These are phyloP conservation scores for Otolemur garnettii DNA, from an alignment of 2,113 vertebrate genomes.

Conservation along the genomic window DNA sequence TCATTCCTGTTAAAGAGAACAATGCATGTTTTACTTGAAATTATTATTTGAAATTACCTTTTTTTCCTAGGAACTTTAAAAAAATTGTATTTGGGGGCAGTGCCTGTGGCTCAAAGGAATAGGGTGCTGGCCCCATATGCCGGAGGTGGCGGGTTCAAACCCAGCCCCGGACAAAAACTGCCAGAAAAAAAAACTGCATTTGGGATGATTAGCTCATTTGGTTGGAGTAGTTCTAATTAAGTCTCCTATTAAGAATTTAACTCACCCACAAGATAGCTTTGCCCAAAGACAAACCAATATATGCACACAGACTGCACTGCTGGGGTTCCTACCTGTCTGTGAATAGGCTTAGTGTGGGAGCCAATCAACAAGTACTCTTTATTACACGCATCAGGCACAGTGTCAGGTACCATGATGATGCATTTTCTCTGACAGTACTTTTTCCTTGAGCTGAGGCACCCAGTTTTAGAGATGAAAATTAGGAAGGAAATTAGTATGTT, in stretches of 20 bases:
- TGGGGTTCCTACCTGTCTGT: not conserved
- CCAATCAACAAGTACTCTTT: not conserved
- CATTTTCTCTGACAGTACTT: not conserved
- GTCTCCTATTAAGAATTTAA: not conserved
- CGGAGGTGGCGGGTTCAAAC: no score
- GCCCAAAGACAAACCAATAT: not conserved
- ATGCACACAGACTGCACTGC: not conserved
- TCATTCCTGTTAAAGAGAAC: not conserved
- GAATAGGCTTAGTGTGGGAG: not conserved
- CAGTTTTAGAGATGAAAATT: constrained; percentile 17
- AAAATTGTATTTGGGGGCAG: not conserved
- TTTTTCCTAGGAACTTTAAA: not conserved
- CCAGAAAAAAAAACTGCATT: not conserved
- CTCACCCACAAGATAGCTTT: not conserved
- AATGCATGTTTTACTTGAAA: constrained; percentile 11
- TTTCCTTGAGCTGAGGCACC: not conserved
- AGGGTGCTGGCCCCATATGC: no score
- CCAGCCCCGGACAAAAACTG: no score
- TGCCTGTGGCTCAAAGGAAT: no score
- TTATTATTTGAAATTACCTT: not conserved
- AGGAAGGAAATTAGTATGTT: not conserved
- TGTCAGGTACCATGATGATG: not conserved
- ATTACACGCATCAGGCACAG: not conserved
- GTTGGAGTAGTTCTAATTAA: constrained; percentile 4
- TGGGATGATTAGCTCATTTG: not conserved